phyloP scores from a whole-genome alignment of 2,888 invertebrate genomes.

The Punctoribates punctum region DNA sequence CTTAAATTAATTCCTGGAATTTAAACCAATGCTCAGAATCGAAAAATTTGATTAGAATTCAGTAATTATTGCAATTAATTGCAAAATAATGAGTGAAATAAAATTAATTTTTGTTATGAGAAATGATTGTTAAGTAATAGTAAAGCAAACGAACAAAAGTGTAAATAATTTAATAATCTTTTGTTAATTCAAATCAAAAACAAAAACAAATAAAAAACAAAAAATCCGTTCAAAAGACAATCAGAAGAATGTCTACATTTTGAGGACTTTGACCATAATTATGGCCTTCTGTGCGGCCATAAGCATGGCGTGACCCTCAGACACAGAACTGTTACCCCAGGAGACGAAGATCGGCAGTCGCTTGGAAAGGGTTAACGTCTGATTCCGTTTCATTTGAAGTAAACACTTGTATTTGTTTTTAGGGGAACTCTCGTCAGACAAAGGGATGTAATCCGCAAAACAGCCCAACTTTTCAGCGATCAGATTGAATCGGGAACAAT shows the following conservation, averaged over 20 bases:
- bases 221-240: not conserved
- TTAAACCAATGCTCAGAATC: too few species aligned
- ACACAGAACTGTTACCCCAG: constrained; percentile 17
- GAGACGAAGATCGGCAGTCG: constrained; percentile 22
- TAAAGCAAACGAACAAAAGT: too few species aligned
- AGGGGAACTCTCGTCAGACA: not conserved
- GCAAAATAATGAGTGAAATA: too few species aligned
- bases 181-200: not conserved
- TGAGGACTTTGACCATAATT: constrained; percentile 29
- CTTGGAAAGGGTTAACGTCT: not conserved
- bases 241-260: not conserved
- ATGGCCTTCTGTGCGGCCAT: constrained; percentile 22
- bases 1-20: too few species aligned
- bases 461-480: constrained; percentile 24
- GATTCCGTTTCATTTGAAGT: not conserved
- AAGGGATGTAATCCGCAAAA: not conserved
- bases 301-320: not conserved
- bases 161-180: too few species aligned
- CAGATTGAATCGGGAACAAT: not conserved
- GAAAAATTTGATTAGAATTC: too few species aligned
- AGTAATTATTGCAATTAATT: too few species aligned
- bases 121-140: too few species aligned
- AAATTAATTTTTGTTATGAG: too few species aligned
- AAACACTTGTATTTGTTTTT: constrained; percentile 14
- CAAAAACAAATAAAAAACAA: not conserved